Percentiles rank a stretch among this genome's conserved stretches.
Evolutionary conservation across 2,797 vertebrate genomes (phyloP).

Genomic region (Borostomias antarcticus): DNA sequence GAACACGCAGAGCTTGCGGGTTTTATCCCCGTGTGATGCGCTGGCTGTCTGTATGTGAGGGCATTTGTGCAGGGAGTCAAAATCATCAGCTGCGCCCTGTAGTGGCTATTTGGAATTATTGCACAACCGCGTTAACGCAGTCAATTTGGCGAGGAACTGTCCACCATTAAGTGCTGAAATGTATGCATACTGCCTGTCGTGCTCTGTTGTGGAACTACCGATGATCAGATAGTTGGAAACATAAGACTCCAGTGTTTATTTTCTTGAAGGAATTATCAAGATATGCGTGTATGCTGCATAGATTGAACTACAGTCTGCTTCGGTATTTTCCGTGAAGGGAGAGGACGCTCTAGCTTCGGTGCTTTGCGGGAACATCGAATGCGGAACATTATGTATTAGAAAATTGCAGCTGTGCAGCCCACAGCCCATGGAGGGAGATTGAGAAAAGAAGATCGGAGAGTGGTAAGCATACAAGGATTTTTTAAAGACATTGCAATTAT

Average conservation of each 20-base stretch:
- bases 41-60: constrained; percentile 55
- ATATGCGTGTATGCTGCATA: background rate
- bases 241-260: no score
- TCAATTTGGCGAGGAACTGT: constrained; percentile 51
- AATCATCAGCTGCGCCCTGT: constrained; percentile 50
- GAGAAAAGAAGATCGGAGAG: constrained; percentile 30
- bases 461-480: constrained; percentile 20
- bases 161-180: constrained; percentile 38
- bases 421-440: constrained; percentile 26
- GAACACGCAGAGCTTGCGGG: constrained; percentile 61
- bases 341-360: constrained; percentile 38
- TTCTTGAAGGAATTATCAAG: no score
- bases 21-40: constrained; percentile 72
- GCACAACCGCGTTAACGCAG: constrained; percentile 31
- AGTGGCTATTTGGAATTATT: constrained; percentile 43
- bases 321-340: constrained; percentile 39
- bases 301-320: no score
- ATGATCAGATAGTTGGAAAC: no score
- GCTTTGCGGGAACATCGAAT: constrained; percentile 58
- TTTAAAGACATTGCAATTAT: background rate
- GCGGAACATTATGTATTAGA: constrained; percentile 56
- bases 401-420: constrained; percentile 31
- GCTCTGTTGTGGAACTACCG: no score
- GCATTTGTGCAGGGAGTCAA: constrained; percentile 51
- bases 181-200: background rate